A percentile compares a stretch with the other conserved stretches of the same genome.
These are phyloP conservation scores for Xylocopa sonorina DNA, from an alignment of 1,140 invertebrate species.

Conservation along the genomic window DNA sequence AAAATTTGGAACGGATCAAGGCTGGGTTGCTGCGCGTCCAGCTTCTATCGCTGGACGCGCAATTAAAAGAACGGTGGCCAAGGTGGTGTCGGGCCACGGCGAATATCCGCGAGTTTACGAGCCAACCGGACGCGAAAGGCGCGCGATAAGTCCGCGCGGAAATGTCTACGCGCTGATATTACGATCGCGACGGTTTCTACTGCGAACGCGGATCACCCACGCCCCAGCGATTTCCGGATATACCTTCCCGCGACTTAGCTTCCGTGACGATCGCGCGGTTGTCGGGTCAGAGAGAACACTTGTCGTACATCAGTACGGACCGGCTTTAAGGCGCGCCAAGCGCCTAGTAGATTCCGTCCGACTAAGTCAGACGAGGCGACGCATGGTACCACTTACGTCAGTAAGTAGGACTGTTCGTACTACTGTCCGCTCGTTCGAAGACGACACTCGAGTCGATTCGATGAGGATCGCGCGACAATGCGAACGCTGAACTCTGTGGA, in stretches of 20 bases:
- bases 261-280: background rate
- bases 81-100: conserved; percentile 28
- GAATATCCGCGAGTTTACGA: conserved; percentile 64
- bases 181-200: conserved; percentile 32
- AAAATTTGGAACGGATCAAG: too few species aligned
- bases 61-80: conserved; percentile 67
- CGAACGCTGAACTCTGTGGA: too few species aligned
- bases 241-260: background rate
- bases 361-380: too few species aligned
- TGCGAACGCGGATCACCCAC: conserved; percentile 51
- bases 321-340: too few species aligned
- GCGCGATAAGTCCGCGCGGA: conserved; percentile 53
- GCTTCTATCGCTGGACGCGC: conserved; percentile 28
- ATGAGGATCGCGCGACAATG: too few species aligned
- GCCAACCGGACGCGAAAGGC: background rate
- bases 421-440: too few species aligned
- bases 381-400: too few species aligned
- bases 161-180: conserved; percentile 45
- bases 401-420: too few species aligned
- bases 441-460: too few species aligned
- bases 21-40: background rate
- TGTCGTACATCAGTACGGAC: background rate
- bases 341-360: too few species aligned
- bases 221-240: conserved; percentile 4
- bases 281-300: background rate